Percentiles rank a stretch among this genome's conserved stretches.
Conservation (phyloP, 2,113 vertebrate genomes). For the Cisticola juncidis region DNA sequence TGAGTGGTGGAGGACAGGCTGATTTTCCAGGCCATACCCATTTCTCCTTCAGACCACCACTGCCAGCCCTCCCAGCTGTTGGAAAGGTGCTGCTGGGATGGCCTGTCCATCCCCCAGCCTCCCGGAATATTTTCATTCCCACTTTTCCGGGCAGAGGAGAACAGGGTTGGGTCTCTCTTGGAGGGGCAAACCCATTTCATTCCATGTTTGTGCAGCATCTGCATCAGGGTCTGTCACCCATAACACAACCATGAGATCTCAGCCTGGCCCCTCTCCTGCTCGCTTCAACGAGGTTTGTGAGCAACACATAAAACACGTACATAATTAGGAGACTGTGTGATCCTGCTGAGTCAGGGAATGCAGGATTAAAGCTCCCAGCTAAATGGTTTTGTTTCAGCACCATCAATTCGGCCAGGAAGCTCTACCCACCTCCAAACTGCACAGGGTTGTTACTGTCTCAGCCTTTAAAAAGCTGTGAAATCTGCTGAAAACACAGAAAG, state of each 20-base stretch:
- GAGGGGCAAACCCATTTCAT: not conserved
- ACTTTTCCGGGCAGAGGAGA: not conserved
- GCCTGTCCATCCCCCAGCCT: not conserved
- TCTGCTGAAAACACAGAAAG: not conserved
- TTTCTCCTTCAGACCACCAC: not conserved
- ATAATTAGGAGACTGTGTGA: not conserved
- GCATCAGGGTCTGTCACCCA: not conserved
- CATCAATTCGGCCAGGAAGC: not conserved
- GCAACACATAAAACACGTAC: not conserved
- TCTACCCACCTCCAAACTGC: not conserved
- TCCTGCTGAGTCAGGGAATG: not conserved
- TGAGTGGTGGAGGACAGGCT: not conserved
- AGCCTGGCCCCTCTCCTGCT: not conserved
- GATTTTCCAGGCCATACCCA: not conserved
- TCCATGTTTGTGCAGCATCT: not conserved
- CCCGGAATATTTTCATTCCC: rapidly evolving
- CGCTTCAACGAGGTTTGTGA: not conserved
- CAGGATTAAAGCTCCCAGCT: not conserved
- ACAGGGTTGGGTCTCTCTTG: rapidly evolving
- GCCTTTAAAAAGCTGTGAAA: not conserved
- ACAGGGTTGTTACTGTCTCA: not conserved
- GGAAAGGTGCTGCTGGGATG: not conserved
- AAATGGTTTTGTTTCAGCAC: not conserved
- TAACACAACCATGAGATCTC: not conserved
- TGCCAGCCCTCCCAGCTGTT: not conserved